Evolutionary conservation across 92 coral and sea anemone species (phyloP).

Genomic region (Zoanthus solanderi): DNA sequence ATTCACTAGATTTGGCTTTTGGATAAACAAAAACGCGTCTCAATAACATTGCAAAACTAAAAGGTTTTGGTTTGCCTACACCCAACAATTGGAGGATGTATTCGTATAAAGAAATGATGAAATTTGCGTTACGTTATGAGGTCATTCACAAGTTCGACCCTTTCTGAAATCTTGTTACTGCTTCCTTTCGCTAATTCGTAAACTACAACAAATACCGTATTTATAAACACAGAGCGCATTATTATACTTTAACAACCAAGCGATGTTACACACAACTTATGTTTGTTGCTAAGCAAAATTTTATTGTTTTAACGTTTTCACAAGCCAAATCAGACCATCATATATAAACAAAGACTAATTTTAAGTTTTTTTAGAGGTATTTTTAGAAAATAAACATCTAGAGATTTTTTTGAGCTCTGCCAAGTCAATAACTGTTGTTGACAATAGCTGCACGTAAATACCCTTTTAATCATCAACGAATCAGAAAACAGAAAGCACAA

Average conservation of each 20-base stretch:
- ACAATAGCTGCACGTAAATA: not conserved
- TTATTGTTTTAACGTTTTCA: not conserved
- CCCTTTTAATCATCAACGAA: not conserved
- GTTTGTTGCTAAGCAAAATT: not conserved
- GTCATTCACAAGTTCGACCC: not conserved
- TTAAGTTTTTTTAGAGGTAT: not conserved
- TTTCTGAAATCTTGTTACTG: not conserved
- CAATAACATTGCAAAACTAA: not conserved
- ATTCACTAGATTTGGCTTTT: not conserved
- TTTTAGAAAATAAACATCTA: not conserved
- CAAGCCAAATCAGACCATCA: not conserved
- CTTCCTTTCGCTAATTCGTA: not conserved
- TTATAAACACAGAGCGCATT: not conserved
- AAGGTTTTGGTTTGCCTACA: not conserved
- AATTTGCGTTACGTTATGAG: slow-evolving; percentile 18
- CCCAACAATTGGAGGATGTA: slow-evolving; percentile 29
- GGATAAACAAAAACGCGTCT: not conserved
- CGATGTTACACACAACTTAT: not conserved
- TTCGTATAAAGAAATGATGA: slow-evolving; percentile 39
- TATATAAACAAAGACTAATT: not conserved
- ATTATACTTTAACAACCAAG: not conserved
- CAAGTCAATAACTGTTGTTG: not conserved
- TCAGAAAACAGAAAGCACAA: not conserved
- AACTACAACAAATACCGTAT: not conserved
- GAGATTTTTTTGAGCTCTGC: not conserved